Evolutionary conservation across 2,888 invertebrate genomes (phyloP), one percentile per base, ranked within the genome.

Genomic region (Deroplatys truncata): DNA sequence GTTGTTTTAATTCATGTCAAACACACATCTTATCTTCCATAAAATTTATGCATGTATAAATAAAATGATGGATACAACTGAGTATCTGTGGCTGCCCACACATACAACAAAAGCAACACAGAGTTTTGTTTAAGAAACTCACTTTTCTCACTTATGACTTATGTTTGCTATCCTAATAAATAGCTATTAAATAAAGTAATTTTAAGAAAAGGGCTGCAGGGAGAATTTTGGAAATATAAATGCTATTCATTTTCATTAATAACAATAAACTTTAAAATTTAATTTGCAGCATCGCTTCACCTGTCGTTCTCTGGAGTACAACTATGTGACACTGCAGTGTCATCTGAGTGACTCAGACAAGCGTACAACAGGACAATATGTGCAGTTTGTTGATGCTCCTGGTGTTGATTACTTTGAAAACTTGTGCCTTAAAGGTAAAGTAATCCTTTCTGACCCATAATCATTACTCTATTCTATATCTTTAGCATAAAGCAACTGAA

Each of bases 251-350:
- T 43, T 1, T 43, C 7, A 43, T 43, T 43, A 35, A 43, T 43
- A 43, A 43, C 28, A 28, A 84, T 28, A 9, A 25, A 84, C 16
- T 4, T 84, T 84, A 84, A 84, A 84, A 84, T 28, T 84, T 0
- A 5, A 16, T 84, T 85, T 94, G 89, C 93, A 97, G 96, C 97
- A 98, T 93, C 97, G 98, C 89, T 98, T 98, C 93, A 96, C 97
- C 25, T 98, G 98, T 92, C 96, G 98, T 15, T 98, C 98, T 0
- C 97, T 97, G 83, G 98, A 98, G 93, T 98, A 98, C 94, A 98
- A 98, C 93, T 98, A 98, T 94, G 97, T 97, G 90, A 98, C 98
- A 90, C 96, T 98, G 93, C 97, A 98, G 92, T 98, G 98, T 92
- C 97, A 98, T 91, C 95, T 98, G 84, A 98, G 98, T 92, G 98